Base-by-base conservation (phyloP, 2,888 invertebrate species). In the Cybosia mesomella region DNA sequence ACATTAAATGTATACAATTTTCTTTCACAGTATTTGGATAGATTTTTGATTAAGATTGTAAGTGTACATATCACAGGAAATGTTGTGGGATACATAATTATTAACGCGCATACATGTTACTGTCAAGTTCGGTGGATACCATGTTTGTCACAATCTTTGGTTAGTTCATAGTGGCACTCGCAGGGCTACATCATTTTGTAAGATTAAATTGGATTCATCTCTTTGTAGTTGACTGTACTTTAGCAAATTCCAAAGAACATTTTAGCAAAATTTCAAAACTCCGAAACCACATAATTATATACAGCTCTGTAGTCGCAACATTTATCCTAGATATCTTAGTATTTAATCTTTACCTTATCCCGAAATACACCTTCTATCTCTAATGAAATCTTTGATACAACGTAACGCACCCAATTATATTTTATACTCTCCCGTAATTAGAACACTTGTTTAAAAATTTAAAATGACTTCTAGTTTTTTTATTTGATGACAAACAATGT, bases 381-480 rank as follows among this genome's bases (percentile, higher is more conserved):
- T 79, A 76, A 76, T 76, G 68, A 77, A 70, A 76, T 79, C 74
- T 73, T 79, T 79, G 74, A 65, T 70, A 68, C 63, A 71, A 70
- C 55, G 70, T 74, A 67, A 79, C 63, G 65, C 53, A 39, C 57
- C 24, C 59, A 62, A 67, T 68, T 49, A 69, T 13, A 10, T 55
- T 55, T 24, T 24, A 15, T 24, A 55, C 13, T 18, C n/a, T 49
- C 49, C n/a, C n/a, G 49, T 49, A n/a, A 49, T 49, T 49, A 49
- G 49, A 18, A 49, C 49, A 49, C 49, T 49, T 49, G 9, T 49
- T 49, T 49, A 49, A 28, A 28, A 28, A 28, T n/a, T n/a, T n/a
- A 43, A 34, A 43, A 43, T 43, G 18, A 43, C 15, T 18, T 18
- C 18, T 43, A 43, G 7, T 0, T 7, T 43, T 18, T 18, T 43